phyloP scores from a whole-genome alignment of 2,113 vertebrate species.

The Scomber colias region DNA sequence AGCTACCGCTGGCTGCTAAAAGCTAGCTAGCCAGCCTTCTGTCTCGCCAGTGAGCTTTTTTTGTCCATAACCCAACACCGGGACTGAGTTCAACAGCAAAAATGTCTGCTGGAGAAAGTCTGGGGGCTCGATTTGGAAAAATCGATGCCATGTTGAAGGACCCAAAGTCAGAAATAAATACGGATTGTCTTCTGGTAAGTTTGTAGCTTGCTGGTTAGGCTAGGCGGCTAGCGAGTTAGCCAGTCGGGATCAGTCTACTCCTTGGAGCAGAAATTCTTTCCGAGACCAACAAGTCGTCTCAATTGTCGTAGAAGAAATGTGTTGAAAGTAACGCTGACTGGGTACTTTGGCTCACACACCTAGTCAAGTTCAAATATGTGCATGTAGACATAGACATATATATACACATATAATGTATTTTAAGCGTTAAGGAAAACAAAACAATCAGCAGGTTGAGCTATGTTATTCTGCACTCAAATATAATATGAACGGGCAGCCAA shows the following conservation, averaged over 20 bases:
- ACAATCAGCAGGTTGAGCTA: neutral
- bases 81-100: conserved; percentile 65
- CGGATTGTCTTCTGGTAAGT: conserved; percentile 99
- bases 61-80: conserved; percentile 54
- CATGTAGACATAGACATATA: too few relatives aligned
- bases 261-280: conserved; percentile 66
- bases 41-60: conserved; percentile 66
- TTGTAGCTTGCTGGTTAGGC: conserved; percentile 52
- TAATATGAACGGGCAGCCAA: neutral
- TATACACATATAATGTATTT: neutral
- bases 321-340: neutral
- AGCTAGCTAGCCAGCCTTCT: conserved; percentile 72
- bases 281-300: conserved; percentile 56
- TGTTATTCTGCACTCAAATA: neutral
- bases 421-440: neutral
- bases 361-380: too few relatives aligned
- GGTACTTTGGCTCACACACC: neutral
- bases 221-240: conserved; percentile 59
- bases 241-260: conserved; percentile 69
- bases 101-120: conserved; percentile 94
- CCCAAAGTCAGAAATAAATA: conserved; percentile 98
- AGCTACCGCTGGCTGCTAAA: conserved; percentile 75
- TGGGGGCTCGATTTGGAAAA: conserved; percentile 96
- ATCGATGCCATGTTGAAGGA: conserved; percentile 96
- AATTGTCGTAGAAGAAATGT: conserved; percentile 51